These are phyloP conservation scores for Ariopsis seemanni DNA, from an alignment of 2,113 vertebrate genomes.

Conservation along the genomic window DNA sequence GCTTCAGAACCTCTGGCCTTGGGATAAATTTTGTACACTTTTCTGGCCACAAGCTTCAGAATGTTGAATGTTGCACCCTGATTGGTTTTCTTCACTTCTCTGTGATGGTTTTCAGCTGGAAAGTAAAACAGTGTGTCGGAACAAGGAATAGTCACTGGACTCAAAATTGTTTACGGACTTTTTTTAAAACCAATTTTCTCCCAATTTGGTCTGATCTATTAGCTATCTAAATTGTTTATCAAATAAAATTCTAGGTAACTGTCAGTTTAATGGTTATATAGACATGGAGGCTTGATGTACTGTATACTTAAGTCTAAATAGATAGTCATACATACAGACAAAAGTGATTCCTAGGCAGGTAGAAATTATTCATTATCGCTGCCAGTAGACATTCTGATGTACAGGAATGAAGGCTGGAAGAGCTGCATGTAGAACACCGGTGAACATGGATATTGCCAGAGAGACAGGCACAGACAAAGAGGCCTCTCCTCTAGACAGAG, in stretches of 20 bases:
- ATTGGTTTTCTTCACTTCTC: too few relatives aligned
- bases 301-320: neutral
- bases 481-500: conserved; percentile 24
- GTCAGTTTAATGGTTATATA: neutral
- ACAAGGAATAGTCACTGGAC: too few relatives aligned
- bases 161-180: too few relatives aligned
- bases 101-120: too few relatives aligned
- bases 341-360: neutral
- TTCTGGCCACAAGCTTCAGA: too few relatives aligned
- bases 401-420: conserved; percentile 1
- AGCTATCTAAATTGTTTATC: neutral
- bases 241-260: neutral
- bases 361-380: conserved; percentile 4
- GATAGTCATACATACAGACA: neutral
- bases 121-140: too few relatives aligned
- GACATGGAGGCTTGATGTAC: neutral
- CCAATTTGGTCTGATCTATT: too few relatives aligned
- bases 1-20: too few relatives aligned
- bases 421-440: conserved; percentile 15
- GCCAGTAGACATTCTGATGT: conserved; percentile 1
- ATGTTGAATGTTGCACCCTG: too few relatives aligned
- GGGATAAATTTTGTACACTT: too few relatives aligned
- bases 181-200: too few relatives aligned
- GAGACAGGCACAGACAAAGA: conserved; percentile 26
- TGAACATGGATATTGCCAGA: conserved; percentile 36